Percentiles rank a stretch among this genome's conserved stretches.
Conservation (phyloP, 1,140 invertebrate genomes). For the Nymphalis io region DNA sequence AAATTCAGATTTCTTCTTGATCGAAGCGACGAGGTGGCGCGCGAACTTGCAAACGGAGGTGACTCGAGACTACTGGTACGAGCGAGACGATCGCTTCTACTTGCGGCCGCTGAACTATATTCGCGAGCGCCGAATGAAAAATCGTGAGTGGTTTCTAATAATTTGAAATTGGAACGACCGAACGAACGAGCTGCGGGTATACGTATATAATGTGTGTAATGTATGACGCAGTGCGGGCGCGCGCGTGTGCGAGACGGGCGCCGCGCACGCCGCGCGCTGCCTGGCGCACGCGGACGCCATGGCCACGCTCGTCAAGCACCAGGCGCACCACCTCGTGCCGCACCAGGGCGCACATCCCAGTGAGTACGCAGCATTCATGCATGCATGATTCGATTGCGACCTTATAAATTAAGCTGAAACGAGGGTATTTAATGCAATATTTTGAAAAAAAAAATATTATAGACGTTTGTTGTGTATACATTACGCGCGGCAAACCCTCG, state of each 20-base stretch:
- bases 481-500: too few relatives aligned
- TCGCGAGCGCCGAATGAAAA: constrained; percentile 63
- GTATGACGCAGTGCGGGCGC: constrained; percentile 34
- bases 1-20: constrained; percentile 79
- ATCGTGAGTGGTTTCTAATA: constrained; percentile 39
- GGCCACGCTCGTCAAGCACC: constrained; percentile 76
- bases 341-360: constrained; percentile 64
- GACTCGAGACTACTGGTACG: constrained; percentile 79
- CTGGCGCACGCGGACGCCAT: constrained; percentile 81
- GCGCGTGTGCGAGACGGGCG: constrained; percentile 74
- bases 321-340: constrained; percentile 65
- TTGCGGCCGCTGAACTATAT: constrained; percentile 73
- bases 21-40: constrained; percentile 81
- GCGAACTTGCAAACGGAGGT: constrained; percentile 63
- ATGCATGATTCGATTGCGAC: too few relatives aligned
- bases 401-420: too few relatives aligned
- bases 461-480: too few relatives aligned
- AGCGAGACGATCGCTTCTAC: constrained; percentile 74
- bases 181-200: too few relatives aligned
- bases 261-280: constrained; percentile 78
- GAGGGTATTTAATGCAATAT: too few relatives aligned
- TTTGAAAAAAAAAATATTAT: too few relatives aligned
- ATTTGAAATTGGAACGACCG: too few relatives aligned
- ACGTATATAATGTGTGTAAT: background rate
- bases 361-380: constrained; percentile 43